A percentile compares a stretch with the other conserved stretches of the same genome.
Evolutionary conservation across 2,113 vertebrate species (phyloP).

Genomic region (Tachuris rubrigastra): DNA sequence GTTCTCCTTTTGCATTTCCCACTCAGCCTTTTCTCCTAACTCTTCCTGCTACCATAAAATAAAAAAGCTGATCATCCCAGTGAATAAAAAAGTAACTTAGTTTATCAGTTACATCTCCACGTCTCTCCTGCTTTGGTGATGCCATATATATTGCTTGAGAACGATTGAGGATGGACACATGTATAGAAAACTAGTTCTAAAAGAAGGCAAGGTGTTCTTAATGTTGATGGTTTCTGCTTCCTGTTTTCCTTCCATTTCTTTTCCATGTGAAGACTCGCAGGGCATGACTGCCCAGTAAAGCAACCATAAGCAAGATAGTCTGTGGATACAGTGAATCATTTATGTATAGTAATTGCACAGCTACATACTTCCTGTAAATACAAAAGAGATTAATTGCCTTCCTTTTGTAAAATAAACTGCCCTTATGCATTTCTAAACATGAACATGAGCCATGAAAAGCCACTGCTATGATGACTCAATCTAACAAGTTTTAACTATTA

Average conservation of each 20-base stretch:
- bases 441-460: background rate
- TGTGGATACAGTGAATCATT: background rate
- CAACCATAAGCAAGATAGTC: background rate
- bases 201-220: background rate
- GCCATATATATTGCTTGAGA: background rate
- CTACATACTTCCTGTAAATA: background rate
- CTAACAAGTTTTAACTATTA: background rate
- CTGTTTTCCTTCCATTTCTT: background rate
- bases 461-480: background rate
- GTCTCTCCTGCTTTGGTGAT: background rate
- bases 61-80: background rate
- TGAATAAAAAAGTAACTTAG: background rate
- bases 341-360: background rate
- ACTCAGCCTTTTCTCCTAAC: background rate
- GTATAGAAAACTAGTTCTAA: background rate
- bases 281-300: background rate
- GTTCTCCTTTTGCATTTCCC: background rate
- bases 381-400: background rate
- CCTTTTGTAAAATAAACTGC: background rate
- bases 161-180: background rate
- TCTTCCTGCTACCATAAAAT: background rate
- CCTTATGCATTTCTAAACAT: background rate
- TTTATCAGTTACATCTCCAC: background rate
- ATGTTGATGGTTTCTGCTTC: background rate
- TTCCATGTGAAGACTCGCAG: background rate